Conservation (phyloP, 1,140 invertebrate species). For the Thaumatotibia leucotreta region DNA sequence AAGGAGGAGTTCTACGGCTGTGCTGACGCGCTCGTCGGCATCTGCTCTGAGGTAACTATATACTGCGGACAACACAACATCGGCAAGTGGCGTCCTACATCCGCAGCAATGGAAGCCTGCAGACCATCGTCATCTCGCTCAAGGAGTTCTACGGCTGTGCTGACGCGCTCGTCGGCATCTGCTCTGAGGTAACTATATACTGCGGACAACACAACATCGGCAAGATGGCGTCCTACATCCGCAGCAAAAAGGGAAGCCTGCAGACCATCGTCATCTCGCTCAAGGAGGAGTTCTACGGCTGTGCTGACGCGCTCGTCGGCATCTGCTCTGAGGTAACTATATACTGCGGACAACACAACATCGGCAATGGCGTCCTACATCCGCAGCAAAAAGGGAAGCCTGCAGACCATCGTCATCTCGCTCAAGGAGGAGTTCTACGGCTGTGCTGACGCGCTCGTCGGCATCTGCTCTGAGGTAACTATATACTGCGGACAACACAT, state of each 20-base stretch:
- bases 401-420: conserved; percentile 99
- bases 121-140: conserved; percentile 99
- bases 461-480: no score
- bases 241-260: conserved; percentile 87
- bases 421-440: conserved; percentile 99
- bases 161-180: conserved; percentile 98
- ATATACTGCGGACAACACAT: no score
- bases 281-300: conserved; percentile 99
- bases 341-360: no score
- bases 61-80: no score
- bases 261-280: conserved; percentile 99
- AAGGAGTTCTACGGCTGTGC: conserved; percentile 99
- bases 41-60: no score
- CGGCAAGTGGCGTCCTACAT: no score
- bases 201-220: no score
- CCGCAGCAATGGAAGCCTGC: no score
- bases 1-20: no score
- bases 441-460: conserved; percentile 97
- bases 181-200: conserved; percentile 87
- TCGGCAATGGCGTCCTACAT: no score
- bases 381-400: conserved; percentile 85
- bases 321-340: conserved; percentile 98
- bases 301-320: conserved; percentile 97
- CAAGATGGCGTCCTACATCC: no score
- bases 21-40: no score